Percentiles rank a stretch among this genome's conserved stretches.
Conservation (phyloP, 2,797 vertebrate genomes). For the Xenopus petersii region DNA sequence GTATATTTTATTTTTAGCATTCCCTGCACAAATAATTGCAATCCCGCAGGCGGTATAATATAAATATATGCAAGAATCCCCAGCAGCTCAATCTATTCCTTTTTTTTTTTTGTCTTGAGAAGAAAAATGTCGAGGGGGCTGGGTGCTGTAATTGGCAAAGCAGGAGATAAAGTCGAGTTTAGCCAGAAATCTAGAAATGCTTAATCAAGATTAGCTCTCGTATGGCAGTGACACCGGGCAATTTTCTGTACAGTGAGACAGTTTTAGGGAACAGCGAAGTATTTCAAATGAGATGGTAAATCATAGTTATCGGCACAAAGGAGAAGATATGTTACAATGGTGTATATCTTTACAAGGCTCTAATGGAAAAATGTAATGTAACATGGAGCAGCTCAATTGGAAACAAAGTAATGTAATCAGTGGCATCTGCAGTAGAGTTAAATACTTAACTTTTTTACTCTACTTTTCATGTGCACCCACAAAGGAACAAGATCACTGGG, state of each 20-base stretch:
- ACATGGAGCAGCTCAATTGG: slow-evolving; percentile 37
- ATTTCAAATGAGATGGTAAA: slow-evolving; percentile 36
- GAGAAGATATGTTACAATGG: slow-evolving; percentile 31
- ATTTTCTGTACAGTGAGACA: slow-evolving; percentile 14
- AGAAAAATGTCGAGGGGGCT: not conserved
- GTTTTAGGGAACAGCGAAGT: slow-evolving; percentile 12
- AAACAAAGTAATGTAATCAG: slow-evolving; percentile 41
- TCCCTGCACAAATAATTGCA: too few species aligned
- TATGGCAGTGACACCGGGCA: slow-evolving; percentile 6
- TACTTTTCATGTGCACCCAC: too few species aligned
- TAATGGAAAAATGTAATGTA: slow-evolving; percentile 45
- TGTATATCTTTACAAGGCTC: slow-evolving; percentile 35
- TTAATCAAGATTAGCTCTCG: slow-evolving; percentile 18
- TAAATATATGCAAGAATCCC: too few species aligned
- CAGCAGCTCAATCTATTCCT: too few species aligned
- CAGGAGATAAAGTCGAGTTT: not conserved
- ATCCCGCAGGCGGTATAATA: too few species aligned
- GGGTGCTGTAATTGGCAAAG: not conserved
- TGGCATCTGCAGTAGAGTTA: not conserved
- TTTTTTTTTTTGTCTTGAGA: not conserved
- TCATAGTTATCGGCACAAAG: slow-evolving; percentile 36
- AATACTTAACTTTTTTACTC: too few species aligned
- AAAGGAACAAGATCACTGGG: too few species aligned
- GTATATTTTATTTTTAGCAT: too few species aligned
- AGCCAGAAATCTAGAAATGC: slow-evolving; percentile 10